A percentile compares a stretch with the other conserved stretches of the same genome.
These are phyloP conservation scores for Sapayoa aenigma DNA, from an alignment of 2,113 vertebrate species.

Conservation along the genomic window DNA sequence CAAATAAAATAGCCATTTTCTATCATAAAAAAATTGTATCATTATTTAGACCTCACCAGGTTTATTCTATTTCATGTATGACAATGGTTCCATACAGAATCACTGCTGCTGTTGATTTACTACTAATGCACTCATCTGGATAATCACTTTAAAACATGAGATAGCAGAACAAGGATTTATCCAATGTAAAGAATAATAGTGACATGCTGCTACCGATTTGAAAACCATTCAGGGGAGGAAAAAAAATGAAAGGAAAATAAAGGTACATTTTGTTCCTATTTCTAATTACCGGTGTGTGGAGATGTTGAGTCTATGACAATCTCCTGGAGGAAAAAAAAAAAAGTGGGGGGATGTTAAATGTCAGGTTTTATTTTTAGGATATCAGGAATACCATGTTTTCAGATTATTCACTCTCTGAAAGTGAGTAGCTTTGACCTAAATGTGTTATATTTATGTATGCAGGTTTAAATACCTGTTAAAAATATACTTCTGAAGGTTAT, in stretches of 20 bases:
- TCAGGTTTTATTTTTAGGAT: background rate
- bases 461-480: background rate
- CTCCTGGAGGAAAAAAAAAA: background rate
- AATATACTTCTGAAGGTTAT: background rate
- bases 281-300: background rate
- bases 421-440: background rate
- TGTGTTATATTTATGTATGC: background rate
- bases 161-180: background rate
- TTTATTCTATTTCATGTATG: background rate
- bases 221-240: background rate
- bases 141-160: background rate
- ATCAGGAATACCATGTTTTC: background rate
- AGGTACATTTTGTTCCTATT: background rate
- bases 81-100: background rate
- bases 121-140: background rate
- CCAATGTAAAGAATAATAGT: background rate
- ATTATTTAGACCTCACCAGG: background rate
- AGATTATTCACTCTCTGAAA: background rate
- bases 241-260: background rate
- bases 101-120: background rate
- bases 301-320: background rate
- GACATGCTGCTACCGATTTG: background rate
- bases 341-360: background rate
- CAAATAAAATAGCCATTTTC: background rate
- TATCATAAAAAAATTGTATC: background rate